These are phyloP conservation scores for Phyto melanocephala DNA, from an alignment of 2,888 invertebrate genomes.

Conservation along the genomic window DNA sequence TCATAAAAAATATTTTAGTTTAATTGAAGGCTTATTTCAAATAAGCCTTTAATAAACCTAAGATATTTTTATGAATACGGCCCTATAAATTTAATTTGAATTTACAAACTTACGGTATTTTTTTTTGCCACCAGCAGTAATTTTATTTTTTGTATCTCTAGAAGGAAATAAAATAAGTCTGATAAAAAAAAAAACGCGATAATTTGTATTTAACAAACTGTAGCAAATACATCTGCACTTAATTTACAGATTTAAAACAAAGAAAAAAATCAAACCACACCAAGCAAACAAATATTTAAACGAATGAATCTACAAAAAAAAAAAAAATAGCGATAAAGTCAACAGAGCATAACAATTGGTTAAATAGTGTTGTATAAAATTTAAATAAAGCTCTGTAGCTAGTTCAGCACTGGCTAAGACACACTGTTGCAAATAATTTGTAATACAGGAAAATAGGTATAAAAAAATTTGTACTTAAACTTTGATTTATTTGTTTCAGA, in stretches of 20 bases:
- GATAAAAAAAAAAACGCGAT: conserved; percentile 21
- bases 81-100: too few species aligned
- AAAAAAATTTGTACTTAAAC: too few species aligned
- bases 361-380: conserved; percentile 13
- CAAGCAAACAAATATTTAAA: conserved; percentile 14
- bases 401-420: too few species aligned
- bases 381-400: background rate
- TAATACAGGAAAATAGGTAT: too few species aligned
- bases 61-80: too few species aligned
- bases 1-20: too few species aligned
- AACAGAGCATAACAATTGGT: conserved; percentile 49
- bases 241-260: conserved; percentile 38
- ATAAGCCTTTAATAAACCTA: too few species aligned
- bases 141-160: background rate
- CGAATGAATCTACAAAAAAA: conserved; percentile 6
- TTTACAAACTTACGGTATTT: too few species aligned
- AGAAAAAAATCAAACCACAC: background rate
- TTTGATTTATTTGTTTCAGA: too few species aligned
- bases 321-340: conserved; percentile 16
- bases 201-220: conserved; percentile 62
- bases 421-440: too few species aligned
- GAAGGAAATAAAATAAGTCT: conserved; percentile 51
- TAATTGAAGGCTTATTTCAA: too few species aligned
- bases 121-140: conserved; percentile 34
- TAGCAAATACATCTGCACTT: conserved; percentile 62